Base-by-base conservation (phyloP, 2,797 vertebrate genomes). In the Lophotriccus pileatus region DNA sequence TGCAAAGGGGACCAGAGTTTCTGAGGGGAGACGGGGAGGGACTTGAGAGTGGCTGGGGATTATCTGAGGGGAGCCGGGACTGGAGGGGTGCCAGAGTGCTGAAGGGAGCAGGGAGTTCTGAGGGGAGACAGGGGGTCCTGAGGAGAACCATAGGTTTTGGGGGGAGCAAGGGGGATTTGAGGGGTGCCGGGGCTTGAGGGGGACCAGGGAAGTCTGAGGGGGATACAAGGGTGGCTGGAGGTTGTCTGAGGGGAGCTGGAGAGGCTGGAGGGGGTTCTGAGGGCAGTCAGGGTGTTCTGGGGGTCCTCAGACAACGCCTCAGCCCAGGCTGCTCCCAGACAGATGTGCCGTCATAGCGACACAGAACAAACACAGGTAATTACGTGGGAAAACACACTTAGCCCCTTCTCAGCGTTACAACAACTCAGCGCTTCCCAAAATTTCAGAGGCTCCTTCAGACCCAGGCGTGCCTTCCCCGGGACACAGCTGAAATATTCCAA, bases 391-490 rank as follows among this genome's bases (percentile, higher is more conserved):
- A 67, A 27, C 0, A 6, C 34, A 23, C 9, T 82, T 76, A 52
- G 47, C 60, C 52, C 50, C 60, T 76, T 23, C 73, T 84, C 67
- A 49, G 55, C 0, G 0, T 85, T 75, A 17, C 3, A 4, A n/a
- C 84, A 67, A n/a, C 59, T 67, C 64, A 39, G 25, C 49, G 5
- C 63, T 60, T 85, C 83, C 64, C 62, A 4, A 50, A 78, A 8
- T 11, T 17, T 24, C 79, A 18, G n/a, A 43, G 36, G 25, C 58
- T 46, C 0, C 0, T 44, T 55, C 8, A 10, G 18, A 21, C 67
- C 14, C 0, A 16, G 37, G 10, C 14, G 8, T 0, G 0, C 53
- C 88, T 46, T 88, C 59, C 77, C 44, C 12, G 13, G 44, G 58
- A 55, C 2, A 3, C 43, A 10, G 83, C 53, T 67, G 53, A 68